Evolutionary conservation across 1,140 invertebrate genomes (phyloP), one percentile per base, ranked within the genome.

Genomic region (Wiebesia pumilae): DNA sequence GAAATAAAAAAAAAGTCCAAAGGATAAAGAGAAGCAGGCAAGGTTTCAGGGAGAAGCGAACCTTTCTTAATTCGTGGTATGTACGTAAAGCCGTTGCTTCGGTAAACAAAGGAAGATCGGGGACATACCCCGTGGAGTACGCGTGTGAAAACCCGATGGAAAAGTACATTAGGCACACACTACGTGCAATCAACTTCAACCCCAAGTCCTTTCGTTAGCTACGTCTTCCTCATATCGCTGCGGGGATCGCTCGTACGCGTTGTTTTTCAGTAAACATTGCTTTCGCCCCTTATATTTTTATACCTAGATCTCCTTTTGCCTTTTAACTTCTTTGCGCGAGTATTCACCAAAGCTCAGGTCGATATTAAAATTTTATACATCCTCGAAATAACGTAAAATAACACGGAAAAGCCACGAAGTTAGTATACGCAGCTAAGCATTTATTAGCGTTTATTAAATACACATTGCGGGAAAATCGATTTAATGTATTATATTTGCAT

Each of bases 21-120:
- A 24, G 58, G 24, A 3, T 33, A 27, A 62, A 12, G 43, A 47
- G 3, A 40, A 21, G 35, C 43, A 40, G 65, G 27, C 21, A n/a
- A 82, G 51, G 71, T 82, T 71, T n/a, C 38, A 83, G 51, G n/a
- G 30, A 51, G 65, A 79, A 83, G 71, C 51, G 77, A 79, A 62
- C 21, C 62, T 89, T 89, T 90, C 88, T 90, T 90, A 90, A 87
- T 90, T 90, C 85, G 90, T 79, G 87, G 89, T 90, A 90, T 90
- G 81, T 89, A 88, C 89, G 79, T 43, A 78, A 67, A 80, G 69
- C 85, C 78, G 87, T 88, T 87, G 65, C 79, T 85, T 83, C 65
- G 65, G 87, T 86, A 90, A 90, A 90, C 89, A 90, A 54, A 85
- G 73, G 84, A 85, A 80, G 75, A 65, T 71, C 58, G 80, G 40